These are phyloP conservation scores for Parnassius orleans DNA, from an alignment of 2,888 invertebrate genomes.

Conservation along the genomic window DNA sequence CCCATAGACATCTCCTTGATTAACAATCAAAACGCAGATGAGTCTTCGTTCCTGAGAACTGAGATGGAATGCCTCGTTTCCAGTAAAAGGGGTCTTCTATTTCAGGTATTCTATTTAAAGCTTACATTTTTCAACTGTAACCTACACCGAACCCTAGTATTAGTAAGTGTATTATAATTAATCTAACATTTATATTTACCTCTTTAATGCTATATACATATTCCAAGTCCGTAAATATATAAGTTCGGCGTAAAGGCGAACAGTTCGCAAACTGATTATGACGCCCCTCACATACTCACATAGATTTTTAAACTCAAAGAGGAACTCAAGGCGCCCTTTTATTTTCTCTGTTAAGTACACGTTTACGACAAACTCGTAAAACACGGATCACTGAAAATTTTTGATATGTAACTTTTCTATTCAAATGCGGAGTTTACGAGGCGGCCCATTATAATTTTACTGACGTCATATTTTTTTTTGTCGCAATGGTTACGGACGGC, in stretches of 20 bases:
- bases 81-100: too few relatives aligned
- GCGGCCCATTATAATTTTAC: constrained; percentile 75
- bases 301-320: constrained; percentile 65
- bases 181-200: neutral
- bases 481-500: constrained; percentile 68
- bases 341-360: constrained; percentile 74
- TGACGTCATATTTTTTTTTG: constrained; percentile 73
- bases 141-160: too few relatives aligned
- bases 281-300: constrained; percentile 54
- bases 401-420: constrained; percentile 81
- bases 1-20: too few relatives aligned
- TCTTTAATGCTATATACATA: constrained; percentile 2
- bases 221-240: constrained; percentile 17
- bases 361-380: constrained; percentile 79
- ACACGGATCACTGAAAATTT: constrained; percentile 80
- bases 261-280: constrained; percentile 50
- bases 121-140: too few relatives aligned
- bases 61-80: too few relatives aligned
- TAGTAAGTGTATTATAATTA: too few relatives aligned
- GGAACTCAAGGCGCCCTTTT: constrained; percentile 59
- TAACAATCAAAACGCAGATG: too few relatives aligned
- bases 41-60: too few relatives aligned
- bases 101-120: too few relatives aligned
- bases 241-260: constrained; percentile 27
- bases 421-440: constrained; percentile 77